phyloP scores from a whole-genome alignment of 1,140 invertebrate genomes.

The Papilio helenus region DNA sequence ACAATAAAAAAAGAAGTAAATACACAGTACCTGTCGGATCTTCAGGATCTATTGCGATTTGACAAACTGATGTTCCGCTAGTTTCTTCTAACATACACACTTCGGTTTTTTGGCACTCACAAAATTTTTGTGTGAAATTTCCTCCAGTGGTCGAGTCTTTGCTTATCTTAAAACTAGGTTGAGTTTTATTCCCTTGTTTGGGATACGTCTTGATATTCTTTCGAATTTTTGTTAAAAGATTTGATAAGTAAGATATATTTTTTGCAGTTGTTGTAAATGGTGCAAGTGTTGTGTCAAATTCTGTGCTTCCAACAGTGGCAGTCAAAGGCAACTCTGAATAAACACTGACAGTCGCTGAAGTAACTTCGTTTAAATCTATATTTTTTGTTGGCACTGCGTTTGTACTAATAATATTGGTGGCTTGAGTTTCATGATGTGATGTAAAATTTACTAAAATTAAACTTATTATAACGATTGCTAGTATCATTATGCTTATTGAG shows the following conservation, averaged over 20 bases:
- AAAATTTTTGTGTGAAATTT: slow-evolving; percentile 71
- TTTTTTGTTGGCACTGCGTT: slow-evolving; percentile 72
- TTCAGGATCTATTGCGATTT: slow-evolving; percentile 81
- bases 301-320: slow-evolving; percentile 40
- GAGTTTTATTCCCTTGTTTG: slow-evolving; percentile 57
- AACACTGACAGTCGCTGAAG: slow-evolving; percentile 60
- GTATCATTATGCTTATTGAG: slow-evolving; percentile 80
- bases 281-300: slow-evolving; percentile 39
- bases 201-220: slow-evolving; percentile 77
- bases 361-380: slow-evolving; percentile 61
- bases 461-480: slow-evolving; percentile 78
- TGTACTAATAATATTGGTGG: slow-evolving; percentile 67
- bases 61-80: slow-evolving; percentile 86
- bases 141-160: slow-evolving; percentile 65
- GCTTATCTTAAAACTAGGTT: slow-evolving; percentile 56
- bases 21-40: slow-evolving; percentile 85
- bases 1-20: background rate
- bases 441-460: slow-evolving; percentile 79
- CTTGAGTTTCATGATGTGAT: slow-evolving; percentile 64
- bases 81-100: slow-evolving; percentile 86
- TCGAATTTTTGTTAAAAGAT: slow-evolving; percentile 68
- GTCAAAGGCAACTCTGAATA: slow-evolving; percentile 49
- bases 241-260: slow-evolving; percentile 52
- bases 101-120: slow-evolving; percentile 82
- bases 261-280: slow-evolving; percentile 48